These are phyloP conservation scores for Hipposideros larvatus DNA, from an alignment of 2,797 vertebrate genomes.

Conservation along the genomic window DNA sequence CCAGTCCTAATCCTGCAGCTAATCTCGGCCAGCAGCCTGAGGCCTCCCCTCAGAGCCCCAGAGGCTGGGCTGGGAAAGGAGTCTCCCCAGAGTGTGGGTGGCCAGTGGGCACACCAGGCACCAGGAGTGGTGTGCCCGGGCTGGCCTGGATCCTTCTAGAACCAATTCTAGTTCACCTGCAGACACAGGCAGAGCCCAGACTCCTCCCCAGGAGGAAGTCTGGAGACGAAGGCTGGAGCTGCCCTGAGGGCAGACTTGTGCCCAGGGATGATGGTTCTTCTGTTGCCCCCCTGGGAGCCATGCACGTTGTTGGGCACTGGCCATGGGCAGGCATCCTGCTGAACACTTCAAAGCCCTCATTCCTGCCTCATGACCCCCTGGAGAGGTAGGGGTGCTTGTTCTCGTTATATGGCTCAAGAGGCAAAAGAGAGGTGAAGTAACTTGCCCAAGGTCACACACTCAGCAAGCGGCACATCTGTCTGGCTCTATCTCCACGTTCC, in stretches of 20 bases:
- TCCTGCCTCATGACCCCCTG: background rate
- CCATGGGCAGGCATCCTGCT: rapidly evolving
- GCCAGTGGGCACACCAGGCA: background rate
- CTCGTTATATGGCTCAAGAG: background rate
- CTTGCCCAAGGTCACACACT: conserved; percentile 5
- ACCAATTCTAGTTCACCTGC: background rate
- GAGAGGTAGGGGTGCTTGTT: background rate
- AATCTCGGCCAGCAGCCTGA: background rate
- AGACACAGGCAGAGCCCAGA: background rate
- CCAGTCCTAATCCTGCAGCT: background rate
- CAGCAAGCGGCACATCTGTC: too few relatives aligned
- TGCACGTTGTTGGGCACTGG: rapidly evolving
- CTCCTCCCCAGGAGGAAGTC: background rate
- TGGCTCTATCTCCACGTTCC: background rate
- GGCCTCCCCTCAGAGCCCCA: background rate
- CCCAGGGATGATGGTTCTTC: background rate
- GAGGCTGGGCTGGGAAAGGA: background rate
- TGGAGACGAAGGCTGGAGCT: background rate
- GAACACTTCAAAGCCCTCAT: background rate
- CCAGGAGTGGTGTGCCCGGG: background rate
- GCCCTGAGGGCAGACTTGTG: background rate
- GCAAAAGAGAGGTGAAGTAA: background rate
- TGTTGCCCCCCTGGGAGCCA: too few relatives aligned
- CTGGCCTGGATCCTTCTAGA: conserved; percentile 48
- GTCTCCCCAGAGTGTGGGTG: background rate